Evolutionary conservation across 2,888 invertebrate genomes (phyloP), one percentile per base, ranked within the genome.

Genomic region (Thymelicus lineola): DNA sequence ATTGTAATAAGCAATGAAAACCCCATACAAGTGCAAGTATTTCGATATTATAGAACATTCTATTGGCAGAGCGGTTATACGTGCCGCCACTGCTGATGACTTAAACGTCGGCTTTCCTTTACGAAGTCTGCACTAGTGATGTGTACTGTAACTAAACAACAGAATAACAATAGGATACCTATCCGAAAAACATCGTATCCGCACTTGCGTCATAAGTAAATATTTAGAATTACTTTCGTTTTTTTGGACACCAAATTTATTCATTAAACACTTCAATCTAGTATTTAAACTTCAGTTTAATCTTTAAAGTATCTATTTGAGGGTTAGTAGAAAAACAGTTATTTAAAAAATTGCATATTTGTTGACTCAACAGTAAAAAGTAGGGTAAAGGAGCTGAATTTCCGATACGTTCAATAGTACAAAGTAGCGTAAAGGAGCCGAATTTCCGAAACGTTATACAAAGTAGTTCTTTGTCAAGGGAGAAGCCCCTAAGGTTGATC

Each of bases 51-150:
- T 73, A 71, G 76, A 77, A 78, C 74, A 72, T 77, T 78, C 77
- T 73, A 71, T 70, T 73, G 70, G 66, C 72, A 67, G 71, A 71
- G 72, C 74, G 71, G 71, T 68, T 60, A 71, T 76, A 79, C 80
- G 80, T 81, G 80, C 72, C 64, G 65, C 76, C 57, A 71, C 74
- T 82, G 75, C 71, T 76, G 79, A 81, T 79, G 72, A 67, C 62
- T 73, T 75, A 78, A n/a, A 80, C 77, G 72, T 69, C 66, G 72
- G 77, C 76, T 79, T 78, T 79, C 69, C 76, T 76, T 76, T 75
- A 71, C 71, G 67, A 69, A 50, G 74, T 64, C 70, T 66, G 70
- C 63, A 61, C 66, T 45, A 55, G 60, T 48, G 53, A 46, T 57
- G 62, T 70, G 36, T 20, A n/a, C 5, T 17, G 59, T 42, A 6